A percentile compares a stretch with the other conserved stretches of the same genome.
Evolutionary conservation across 92 coral and sea anemone species (phyloP).

Genomic region (Porites cylindrica): DNA sequence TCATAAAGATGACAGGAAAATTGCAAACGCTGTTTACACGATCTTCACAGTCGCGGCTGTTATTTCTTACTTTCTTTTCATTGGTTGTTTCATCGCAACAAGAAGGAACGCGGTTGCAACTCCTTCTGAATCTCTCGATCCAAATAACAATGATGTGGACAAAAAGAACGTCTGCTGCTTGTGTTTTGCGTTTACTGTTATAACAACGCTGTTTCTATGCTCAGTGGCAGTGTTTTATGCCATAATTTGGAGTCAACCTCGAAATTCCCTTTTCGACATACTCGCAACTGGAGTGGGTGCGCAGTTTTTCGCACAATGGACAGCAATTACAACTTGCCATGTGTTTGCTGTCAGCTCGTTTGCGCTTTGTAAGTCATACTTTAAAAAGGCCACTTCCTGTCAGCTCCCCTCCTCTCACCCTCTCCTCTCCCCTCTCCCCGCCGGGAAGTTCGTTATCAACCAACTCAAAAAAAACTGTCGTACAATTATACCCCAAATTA

Average conservation of each 20-base stretch:
- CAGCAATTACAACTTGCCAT: conserved; percentile 78
- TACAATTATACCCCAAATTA: too few species aligned
- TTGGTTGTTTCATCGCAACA: conserved; percentile 54
- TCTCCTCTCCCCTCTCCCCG: conserved; percentile 22
- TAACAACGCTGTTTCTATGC: conserved; percentile 42
- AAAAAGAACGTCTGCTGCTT: conserved; percentile 42
- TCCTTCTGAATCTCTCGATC: conserved; percentile 42
- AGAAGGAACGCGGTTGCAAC: background rate
- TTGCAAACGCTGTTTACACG: conserved; percentile 64
- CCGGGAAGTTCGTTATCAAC: conserved; percentile 23
- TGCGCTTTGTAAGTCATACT: conserved; percentile 54
- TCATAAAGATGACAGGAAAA: conserved; percentile 50
- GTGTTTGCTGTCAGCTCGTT: conserved; percentile 76
- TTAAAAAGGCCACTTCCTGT: background rate
- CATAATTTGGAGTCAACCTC: conserved; percentile 53
- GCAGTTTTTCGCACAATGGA: conserved; percentile 85
- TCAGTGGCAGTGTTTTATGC: conserved; percentile 73
- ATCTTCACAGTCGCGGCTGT: conserved; percentile 68
- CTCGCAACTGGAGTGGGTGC: conserved; percentile 69
- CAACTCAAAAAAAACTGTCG: too few species aligned
- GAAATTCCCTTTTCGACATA: conserved; percentile 53
- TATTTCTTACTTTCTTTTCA: conserved; percentile 61
- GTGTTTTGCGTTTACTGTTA: conserved; percentile 41
- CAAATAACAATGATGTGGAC: conserved; percentile 40
- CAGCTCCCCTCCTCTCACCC: background rate